Base-by-base conservation (phyloP, 2,888 invertebrate genomes). In the Zhuqinia jingwanae region DNA sequence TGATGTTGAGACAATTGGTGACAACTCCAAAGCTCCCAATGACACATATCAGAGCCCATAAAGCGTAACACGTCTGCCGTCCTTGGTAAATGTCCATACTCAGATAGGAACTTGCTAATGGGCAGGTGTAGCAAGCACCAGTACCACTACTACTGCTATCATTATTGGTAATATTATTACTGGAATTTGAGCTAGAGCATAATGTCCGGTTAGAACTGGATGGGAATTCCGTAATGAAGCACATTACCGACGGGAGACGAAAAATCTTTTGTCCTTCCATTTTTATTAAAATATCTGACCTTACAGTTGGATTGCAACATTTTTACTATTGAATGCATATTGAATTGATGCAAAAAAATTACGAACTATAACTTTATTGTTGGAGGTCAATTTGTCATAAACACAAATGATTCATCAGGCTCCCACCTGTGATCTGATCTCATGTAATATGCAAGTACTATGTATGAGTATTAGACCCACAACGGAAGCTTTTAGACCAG, bases 1-100 rank as follows among this genome's bases (percentile, higher is more conserved):
- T 75, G 30, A 82, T 75, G 22, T 56, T 77, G 60, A 83, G 53
- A 53, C 76, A 83, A 30, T 83, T 83, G 65, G 83, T 83, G 83
- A 83, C 83, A 77, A 83, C 75, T 65, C 65, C 77, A 65, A 76
- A 30, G 27, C 53, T 56, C 25, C 83, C 83, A 3, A 83, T 76
- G 22, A 83, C 15, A 50, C 76, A 77, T 65, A 77, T 75, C 0
- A 75, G 22, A 10, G n/a, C n/a, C 82, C 75, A 73, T 22, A 75
- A 15, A n/a, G 17, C n/a, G 50, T 82, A 82, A 17, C 82, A 82
- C 3, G 47, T 82, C 25, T 82, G 56, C 22, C 70, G 75, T 15
- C 82, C 82, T 75, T 75, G 63, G 13, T 27, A 42, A 47, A 22
- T 8, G 75, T 63, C 45, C 30, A 22, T 27, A 36, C 60, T 63